Evolutionary conservation across 2,113 vertebrate genomes (phyloP), one percentile per base, ranked within the genome.

Genomic region (Steatornis caripensis): DNA sequence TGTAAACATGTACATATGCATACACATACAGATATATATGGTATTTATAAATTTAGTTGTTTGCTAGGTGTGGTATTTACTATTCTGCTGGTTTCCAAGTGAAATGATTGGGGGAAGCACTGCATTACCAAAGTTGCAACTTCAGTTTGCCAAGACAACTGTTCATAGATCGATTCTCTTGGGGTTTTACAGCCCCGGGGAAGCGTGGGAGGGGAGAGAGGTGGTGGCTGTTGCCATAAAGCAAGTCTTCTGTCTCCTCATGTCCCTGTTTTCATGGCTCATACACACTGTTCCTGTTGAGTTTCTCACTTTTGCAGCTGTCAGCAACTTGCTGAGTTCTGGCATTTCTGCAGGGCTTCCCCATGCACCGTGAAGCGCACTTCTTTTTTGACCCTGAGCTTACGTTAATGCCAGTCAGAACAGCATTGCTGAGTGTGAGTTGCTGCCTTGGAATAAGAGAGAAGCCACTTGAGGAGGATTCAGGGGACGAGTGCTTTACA

Each of bases 311-410:
- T 74, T n/a, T 80, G 55, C 69, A 84, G 55, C 84, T 84, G 77
- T 34, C 76, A 91, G 53, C 64, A 80, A 24, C 58, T 66, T 81
- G 12, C 72, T 34, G 39, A 41, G 20, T 80, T 87, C 62, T 71
- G 51, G 17, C 41, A 49, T 80, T 92, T 53, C 76, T 85, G 19
- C 36, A 54, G 58, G 27, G 19, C 58, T 95, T 85, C 58, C 76
- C 71, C 2, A 4, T 10, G 20, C 11, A 9, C 68, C 43, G 14
- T 46, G 58, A 48, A 70, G 23, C 37, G 49, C 2, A 0, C 26
- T 71, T 74, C 11, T 11, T 45, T 61, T 84, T 60, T 75, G 68
- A 81, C 51, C 76, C 77, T 16, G 64, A 68, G 39, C 24, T 75
- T 62, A 9, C 2, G 0, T 62, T 30, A 48, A n/a, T 32, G 43